Evolutionary conservation across 1,140 invertebrate genomes (phyloP).

Genomic region (Achatina immaculata): DNA sequence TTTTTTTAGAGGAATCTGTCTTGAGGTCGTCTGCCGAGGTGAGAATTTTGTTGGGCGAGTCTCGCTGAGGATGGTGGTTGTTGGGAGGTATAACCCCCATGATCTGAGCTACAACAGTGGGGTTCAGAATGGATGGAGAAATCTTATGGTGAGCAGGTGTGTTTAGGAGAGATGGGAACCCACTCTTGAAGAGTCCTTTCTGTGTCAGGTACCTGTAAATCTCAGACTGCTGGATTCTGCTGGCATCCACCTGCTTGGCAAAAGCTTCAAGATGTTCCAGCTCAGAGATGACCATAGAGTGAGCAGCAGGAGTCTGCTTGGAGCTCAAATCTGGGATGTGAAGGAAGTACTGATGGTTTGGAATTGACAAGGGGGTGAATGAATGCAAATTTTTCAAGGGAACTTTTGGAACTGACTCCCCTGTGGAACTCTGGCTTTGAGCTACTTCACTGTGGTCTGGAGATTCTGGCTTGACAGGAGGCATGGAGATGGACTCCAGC

Average conservation of each 20-base stretch:
- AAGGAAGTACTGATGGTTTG: constrained; percentile 3
- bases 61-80: constrained; percentile 34
- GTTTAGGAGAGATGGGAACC: background rate
- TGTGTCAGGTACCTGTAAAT: constrained; percentile 67
- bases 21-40: too few relatives aligned
- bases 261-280: background rate
- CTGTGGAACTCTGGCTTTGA: background rate
- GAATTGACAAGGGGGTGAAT: background rate
- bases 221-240: constrained; percentile 58
- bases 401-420: background rate
- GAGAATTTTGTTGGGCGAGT: too few relatives aligned
- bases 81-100: constrained; percentile 26
- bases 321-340: background rate
- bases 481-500: constrained; percentile 13
- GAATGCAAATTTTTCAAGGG: background rate
- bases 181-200: constrained; percentile 54
- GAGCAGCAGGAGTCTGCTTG: background rate
- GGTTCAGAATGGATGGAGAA: constrained; percentile 10
- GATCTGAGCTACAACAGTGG: constrained; percentile 35
- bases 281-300: background rate
- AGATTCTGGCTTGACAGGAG: constrained; percentile 35
- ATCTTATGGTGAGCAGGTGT: background rate
- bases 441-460: constrained; percentile 20
- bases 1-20: too few relatives aligned
- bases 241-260: constrained; percentile 16